Base-by-base conservation (phyloP, 2,888 invertebrate species). In the Meiosimyza platycephala region DNA sequence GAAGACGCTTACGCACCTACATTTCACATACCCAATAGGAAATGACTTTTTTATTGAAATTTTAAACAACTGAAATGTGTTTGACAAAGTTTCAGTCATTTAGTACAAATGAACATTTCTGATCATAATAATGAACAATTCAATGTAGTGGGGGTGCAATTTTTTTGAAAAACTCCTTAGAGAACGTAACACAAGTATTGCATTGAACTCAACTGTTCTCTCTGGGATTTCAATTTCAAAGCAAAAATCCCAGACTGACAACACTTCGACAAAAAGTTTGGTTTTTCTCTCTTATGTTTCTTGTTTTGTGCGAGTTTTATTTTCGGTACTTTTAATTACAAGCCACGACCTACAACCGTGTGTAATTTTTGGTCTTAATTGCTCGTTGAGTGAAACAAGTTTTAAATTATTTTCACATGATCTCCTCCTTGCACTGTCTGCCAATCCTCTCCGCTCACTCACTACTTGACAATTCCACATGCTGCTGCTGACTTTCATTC, bases 301-400 rank as follows among this genome's bases (percentile, higher is more conserved):
- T 40, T 40, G 1, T 55, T 11, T 66, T 47, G 28, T 6, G 5
- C 40, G 40, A 40, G 6, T 40, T 40, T 40, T 40, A 40, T 40
- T 40, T 40, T 40, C 4, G 40, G 40, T 40, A 65, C 67, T 47
- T 67, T 69, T 69, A 69, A 69, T 69, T 60, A 69, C 62, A 69
- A 69, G 52, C 62, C 69, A 60, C 69, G 40, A 60, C 62, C 69
- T 50, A 51, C 55, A 60, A 62, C 33, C 60, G 28, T 60, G 51
- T 69, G 50, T 33, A 69, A 62, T 60, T 51, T 69, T 69, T 52
- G 57, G 50, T 60, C 68, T 33, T 69, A 59, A 69, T 69, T 59
- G 69, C 62, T 69, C 51, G 69, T 69, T 69, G 62, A 60, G 60
- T 60, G 69, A 51, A 60, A 62, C 50, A 69, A 69, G 62, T 62